Base-by-base conservation (phyloP, 2,888 invertebrate genomes). In the Ditula angustiorana region DNA sequence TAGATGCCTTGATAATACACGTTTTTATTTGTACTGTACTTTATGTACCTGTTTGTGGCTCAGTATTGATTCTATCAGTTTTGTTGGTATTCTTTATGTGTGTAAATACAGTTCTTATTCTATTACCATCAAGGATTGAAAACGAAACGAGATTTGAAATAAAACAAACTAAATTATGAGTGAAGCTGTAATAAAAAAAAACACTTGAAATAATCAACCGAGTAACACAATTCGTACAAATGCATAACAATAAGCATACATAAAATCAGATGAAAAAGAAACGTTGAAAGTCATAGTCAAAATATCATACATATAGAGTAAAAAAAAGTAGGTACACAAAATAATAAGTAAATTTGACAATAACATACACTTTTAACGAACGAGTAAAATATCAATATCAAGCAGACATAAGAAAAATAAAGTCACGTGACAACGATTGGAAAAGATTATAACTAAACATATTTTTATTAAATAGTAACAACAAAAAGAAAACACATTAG, bases 161-260 rank as follows among this genome's bases (percentile, higher is more conserved):
- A 78, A 84, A 84, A 84, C 82, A 80, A 83, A 78, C 71, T 59
- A 71, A 53, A 71, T 71, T 69, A 69, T 68, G 68, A 65, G 61
- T 62, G 76, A 78, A 75, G 77, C 81, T 84, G 76, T 84, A 84
- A 83, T 82, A 78, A 75, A 75, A 73, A 49, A 30, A 56, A 56
- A 33, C 56, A 56, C 2, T 19, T 21, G 3, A 21, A 13, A 23
- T 4, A 19, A 21, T 16, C 35, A 62, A 62, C 19, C 13, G 26
- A 10, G 11, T 24, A 49, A 57, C 35, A 62, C 23, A 62, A 57
- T 24, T 49, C 23, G 49, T 24, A 57, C 30, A 57, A 33, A 11
- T 28, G 37, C 28, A 62, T 23, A 41, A 62, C 49, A 56, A 56
- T 23, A 56, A 56, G 55, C 55, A 62, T 56, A 61, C 47, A 50